phyloP scores from a whole-genome alignment of 1,140 invertebrate species.

The Bombus ignitus region DNA sequence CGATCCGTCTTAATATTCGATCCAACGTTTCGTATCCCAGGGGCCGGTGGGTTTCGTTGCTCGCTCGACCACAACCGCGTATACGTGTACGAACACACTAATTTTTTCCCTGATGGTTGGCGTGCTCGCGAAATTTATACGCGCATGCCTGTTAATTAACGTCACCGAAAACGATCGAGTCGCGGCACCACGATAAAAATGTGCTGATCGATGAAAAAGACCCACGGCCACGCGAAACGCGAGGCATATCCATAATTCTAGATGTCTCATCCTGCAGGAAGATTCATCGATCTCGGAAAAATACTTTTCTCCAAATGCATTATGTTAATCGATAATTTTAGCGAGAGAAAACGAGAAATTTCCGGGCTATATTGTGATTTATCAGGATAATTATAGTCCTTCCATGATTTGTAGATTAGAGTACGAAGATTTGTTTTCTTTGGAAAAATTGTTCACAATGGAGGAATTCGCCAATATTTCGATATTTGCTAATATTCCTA shows the following conservation, averaged over 20 bases:
- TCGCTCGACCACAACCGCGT: slow-evolving; percentile 18
- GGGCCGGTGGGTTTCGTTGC: slow-evolving; percentile 39
- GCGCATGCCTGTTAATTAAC: slow-evolving; percentile 48
- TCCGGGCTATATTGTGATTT: no score
- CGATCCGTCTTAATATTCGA: slow-evolving; percentile 55
- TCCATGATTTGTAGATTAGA: no score
- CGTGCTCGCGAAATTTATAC: slow-evolving; percentile 47
- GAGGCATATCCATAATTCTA: slow-evolving; percentile 19
- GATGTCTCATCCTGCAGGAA: neutral
- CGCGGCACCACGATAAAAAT: slow-evolving; percentile 1
- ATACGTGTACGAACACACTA: neutral
- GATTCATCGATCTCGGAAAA: neutral
- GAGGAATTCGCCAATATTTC: neutral
- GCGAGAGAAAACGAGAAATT: no score
- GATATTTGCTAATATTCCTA: neutral
- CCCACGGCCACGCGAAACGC: neutral
- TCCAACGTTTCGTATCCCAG: slow-evolving; percentile 41
- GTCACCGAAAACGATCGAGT: slow-evolving; percentile 17
- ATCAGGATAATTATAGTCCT: no score
- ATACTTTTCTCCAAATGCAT: neutral
- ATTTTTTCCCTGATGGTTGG: neutral
- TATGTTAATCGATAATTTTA: no score
- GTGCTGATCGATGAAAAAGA: neutral
- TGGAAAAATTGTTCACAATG: neutral
- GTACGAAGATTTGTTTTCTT: neutral